These are phyloP conservation scores for Rhopilema esculentum DNA, from an alignment of 30 jellyfish, hydroid and myxozoan genomes.

Conservation along the genomic window DNA sequence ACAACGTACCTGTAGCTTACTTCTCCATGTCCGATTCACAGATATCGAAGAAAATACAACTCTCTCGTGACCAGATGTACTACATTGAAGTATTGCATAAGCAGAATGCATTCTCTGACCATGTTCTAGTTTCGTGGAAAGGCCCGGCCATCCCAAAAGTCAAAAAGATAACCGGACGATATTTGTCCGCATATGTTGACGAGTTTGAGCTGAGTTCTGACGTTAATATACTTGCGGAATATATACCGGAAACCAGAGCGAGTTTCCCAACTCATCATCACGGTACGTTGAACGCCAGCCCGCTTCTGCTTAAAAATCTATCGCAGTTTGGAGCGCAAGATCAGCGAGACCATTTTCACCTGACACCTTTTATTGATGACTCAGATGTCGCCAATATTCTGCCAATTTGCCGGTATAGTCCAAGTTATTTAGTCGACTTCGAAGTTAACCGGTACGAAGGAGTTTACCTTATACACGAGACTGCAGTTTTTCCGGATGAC, in stretches of 20 bases:
- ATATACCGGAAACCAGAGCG: conserved; percentile 86
- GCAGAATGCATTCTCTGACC: conserved; percentile 79
- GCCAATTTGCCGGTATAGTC: conserved; percentile 76
- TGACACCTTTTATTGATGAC: conserved; percentile 35
- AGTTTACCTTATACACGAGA: conserved; percentile 86
- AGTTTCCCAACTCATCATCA: conserved; percentile 74
- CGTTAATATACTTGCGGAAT: conserved; percentile 72
- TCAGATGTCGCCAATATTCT: conserved; percentile 60
- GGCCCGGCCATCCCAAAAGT: conserved; percentile 79
- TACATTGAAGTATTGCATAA: conserved; percentile 87
- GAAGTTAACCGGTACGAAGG: conserved; percentile 93
- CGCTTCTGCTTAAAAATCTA: conserved; percentile 42
- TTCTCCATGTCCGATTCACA: conserved; percentile 56
- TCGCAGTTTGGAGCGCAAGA: conserved; percentile 71
- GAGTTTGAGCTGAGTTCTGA: conserved; percentile 69
- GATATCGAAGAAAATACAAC: conserved; percentile 58
- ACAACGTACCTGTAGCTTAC: conserved; percentile 65
- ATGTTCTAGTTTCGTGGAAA: conserved; percentile 87
- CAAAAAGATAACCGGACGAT: conserved; percentile 39
- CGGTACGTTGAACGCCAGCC: conserved; percentile 48
- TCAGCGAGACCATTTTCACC: conserved; percentile 69
- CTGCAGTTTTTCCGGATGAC: conserved; percentile 92
- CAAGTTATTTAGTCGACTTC: conserved; percentile 88
- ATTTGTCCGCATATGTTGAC: conserved; percentile 78
- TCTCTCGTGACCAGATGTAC: conserved; percentile 53